Conservation (phyloP, 1,140 invertebrate species). For the Aricia agestis region DNA sequence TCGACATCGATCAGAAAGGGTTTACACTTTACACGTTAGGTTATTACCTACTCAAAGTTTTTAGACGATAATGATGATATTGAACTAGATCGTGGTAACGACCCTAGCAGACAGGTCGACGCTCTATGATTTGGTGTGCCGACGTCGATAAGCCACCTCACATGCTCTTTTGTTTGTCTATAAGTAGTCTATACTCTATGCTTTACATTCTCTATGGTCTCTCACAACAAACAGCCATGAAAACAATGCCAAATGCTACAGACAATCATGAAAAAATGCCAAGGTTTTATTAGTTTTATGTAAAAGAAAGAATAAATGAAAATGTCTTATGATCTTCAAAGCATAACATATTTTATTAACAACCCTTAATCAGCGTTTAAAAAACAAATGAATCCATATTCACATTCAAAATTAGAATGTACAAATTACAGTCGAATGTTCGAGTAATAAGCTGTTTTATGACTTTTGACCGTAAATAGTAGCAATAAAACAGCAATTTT, state of each 20-base stretch:
- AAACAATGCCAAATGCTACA: too few relatives aligned
- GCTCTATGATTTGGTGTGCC: slow-evolving; percentile 6
- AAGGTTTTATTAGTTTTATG: too few relatives aligned
- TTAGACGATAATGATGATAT: background rate
- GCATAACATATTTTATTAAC: background rate
- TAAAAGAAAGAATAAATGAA: too few relatives aligned
- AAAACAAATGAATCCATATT: background rate
- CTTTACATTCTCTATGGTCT: background rate
- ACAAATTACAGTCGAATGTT: too few relatives aligned
- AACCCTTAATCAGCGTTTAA: background rate
- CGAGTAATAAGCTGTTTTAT: too few relatives aligned
- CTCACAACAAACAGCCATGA: background rate
- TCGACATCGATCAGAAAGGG: too few relatives aligned
- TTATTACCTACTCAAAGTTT: too few relatives aligned
- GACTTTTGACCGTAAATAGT: too few relatives aligned
- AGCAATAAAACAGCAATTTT: too few relatives aligned
- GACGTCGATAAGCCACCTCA: background rate
- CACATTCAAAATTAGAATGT: background rate
- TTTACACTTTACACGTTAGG: too few relatives aligned
- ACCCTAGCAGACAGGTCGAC: slow-evolving; percentile 2
- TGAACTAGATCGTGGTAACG: background rate
- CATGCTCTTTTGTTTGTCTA: background rate
- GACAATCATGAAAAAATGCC: too few relatives aligned
- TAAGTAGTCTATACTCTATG: background rate
- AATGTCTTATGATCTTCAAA: too few relatives aligned